Base-by-base conservation (phyloP, 2,888 invertebrate species). In the Drosophila subsilvestris region DNA sequence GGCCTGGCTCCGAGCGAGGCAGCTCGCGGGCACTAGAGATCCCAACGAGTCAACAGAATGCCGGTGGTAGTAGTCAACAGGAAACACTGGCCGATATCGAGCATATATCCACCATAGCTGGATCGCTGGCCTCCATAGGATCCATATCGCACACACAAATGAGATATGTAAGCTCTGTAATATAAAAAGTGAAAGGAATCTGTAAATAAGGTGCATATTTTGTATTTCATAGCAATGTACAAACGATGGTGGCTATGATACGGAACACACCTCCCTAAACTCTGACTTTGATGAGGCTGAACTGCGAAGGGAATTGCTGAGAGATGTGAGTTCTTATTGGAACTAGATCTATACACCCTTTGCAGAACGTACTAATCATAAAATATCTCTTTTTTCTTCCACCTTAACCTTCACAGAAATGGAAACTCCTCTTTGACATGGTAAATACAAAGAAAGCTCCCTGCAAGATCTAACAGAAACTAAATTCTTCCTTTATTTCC, bases 361-460 rank as follows among this genome's bases (percentile, higher is more conserved):
- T 14, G 9, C 3, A 20, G 2, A 20, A 20, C 20, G 20, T 20
- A 32, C 14, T 37, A 32, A 27, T 32, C 9, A n/a, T 32, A 22
- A 42, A 8, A 17, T 47, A 50, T 20, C 3, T 27, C 14, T 22
- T 51, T 0, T 9, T 8, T 58, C 12, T 29, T 22, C 27, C 0
- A 17, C 2, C 55, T 42, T 3, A 59, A 66, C 10, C 27, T 9
- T n/a, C 12, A 73, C 94, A 97, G 97, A 97, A 96, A 96, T 97
- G 97, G 97, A 95, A 97, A 79, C 94, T 96, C 74, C 94, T 97
- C 74, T 97, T 97, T 90, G 97, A 97, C 92, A 95, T 95, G 94
- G 97, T 97, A 92, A 94, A 92, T 59, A 45, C 1, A 20, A 2
- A 0, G 0, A 29, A 17, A 60, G 25, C 62, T 47, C 8, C 6